Evolutionary conservation across 2,888 invertebrate genomes (phyloP).

Genomic region (Aphodius sticticus): DNA sequence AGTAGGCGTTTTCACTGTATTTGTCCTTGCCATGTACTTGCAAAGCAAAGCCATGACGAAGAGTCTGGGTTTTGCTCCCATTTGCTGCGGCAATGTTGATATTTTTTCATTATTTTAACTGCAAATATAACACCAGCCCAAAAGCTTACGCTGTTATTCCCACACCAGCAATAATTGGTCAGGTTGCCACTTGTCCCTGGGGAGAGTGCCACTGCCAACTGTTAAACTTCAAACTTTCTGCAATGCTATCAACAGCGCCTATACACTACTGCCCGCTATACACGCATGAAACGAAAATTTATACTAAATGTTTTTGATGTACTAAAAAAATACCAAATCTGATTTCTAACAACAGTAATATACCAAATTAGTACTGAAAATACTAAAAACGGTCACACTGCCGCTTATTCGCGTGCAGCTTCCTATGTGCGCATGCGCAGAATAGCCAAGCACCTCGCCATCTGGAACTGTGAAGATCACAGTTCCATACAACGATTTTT

Average conservation of each 20-base stretch:
- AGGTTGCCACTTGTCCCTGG: too few relatives aligned
- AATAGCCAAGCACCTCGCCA: too few relatives aligned
- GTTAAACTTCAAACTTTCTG: not conserved
- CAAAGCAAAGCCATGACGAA: slow-evolving; percentile 4
- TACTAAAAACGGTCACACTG: not conserved
- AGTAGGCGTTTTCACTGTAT: not conserved
- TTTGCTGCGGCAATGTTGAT: too few relatives aligned
- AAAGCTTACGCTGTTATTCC: not conserved
- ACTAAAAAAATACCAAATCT: not conserved
- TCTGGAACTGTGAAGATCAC: too few relatives aligned
- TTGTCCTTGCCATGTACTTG: too few relatives aligned
- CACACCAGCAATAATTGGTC: not conserved
- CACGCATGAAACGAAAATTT: too few relatives aligned
- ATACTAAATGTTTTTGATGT: not conserved
- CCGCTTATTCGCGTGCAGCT: too few relatives aligned
- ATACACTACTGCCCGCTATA: not conserved
- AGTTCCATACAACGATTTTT: too few relatives aligned
- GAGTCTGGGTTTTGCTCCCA: not conserved
- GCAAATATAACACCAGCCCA: not conserved
- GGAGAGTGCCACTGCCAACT: not conserved
- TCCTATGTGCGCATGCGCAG: too few relatives aligned
- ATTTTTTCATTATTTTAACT: not conserved
- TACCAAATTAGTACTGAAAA: slow-evolving; percentile 4
- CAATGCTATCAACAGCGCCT: not conserved
- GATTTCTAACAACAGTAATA: not conserved